phyloP scores from a whole-genome alignment of 2,888 invertebrate genomes.

The Abscondita cerata region DNA sequence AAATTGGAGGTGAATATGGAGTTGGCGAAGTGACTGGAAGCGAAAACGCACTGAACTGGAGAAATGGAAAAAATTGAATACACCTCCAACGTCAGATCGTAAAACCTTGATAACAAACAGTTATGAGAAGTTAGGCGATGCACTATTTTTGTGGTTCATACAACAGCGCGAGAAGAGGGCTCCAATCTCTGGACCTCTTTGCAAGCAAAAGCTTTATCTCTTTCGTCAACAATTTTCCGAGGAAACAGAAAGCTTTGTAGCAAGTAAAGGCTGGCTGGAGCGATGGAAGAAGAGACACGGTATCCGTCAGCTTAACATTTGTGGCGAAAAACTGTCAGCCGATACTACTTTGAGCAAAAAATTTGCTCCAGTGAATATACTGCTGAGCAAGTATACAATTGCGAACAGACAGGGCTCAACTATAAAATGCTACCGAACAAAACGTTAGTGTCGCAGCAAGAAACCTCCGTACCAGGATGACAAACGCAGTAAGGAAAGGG shows the following conservation, averaged over 20 bases:
- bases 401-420: slow-evolving; percentile 39
- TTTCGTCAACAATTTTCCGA: slow-evolving; percentile 9
- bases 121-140: too few relatives aligned
- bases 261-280: slow-evolving; percentile 17
- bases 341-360: slow-evolving; percentile 22
- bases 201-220: slow-evolving; percentile 15
- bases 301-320: too few relatives aligned
- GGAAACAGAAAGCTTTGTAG: slow-evolving; percentile 1
- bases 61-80: too few relatives aligned
- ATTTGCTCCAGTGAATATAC: too few relatives aligned
- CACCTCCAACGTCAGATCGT: too few relatives aligned
- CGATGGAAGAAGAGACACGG: slow-evolving; percentile 18
- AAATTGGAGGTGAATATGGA: too few relatives aligned
- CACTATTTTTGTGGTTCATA: too few relatives aligned
- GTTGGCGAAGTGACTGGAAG: too few relatives aligned
- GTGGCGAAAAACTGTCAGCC: slow-evolving; percentile 38
- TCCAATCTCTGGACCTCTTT: slow-evolving; percentile 18
- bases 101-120: too few relatives aligned
- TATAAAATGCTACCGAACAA: slow-evolving; percentile 40
- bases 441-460: slow-evolving; percentile 31
- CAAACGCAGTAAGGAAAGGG: slow-evolving; percentile 39
- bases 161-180: too few relatives aligned
- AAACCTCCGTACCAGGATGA: slow-evolving; percentile 33
- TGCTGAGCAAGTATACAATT: too few relatives aligned
- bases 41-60: too few relatives aligned